A percentile compares a stretch with the other conserved stretches of the same genome.
These are phyloP conservation scores for Meghimatium bilineatum DNA, from an alignment of 2,888 invertebrate species.

Conservation along the genomic window DNA sequence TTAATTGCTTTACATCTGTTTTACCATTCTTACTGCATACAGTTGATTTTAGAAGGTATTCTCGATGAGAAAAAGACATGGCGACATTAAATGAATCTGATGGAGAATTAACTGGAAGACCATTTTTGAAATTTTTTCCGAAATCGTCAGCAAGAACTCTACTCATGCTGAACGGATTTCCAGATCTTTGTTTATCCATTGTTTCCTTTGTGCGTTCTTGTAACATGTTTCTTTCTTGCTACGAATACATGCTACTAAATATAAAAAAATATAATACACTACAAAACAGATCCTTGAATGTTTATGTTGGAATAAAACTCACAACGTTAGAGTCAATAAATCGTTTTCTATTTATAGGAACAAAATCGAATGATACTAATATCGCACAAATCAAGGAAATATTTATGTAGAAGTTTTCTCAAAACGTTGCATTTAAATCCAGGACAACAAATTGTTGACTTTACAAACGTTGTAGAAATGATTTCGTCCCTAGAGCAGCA, in stretches of 20 bases:
- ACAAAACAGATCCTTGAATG: neutral
- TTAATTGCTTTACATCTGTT: neutral
- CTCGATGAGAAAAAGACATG: neutral
- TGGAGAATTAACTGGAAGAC: conserved; percentile 28
- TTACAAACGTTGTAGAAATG: neutral
- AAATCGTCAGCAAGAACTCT: conserved; percentile 66
- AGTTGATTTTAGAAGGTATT: neutral
- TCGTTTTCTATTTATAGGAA: neutral
- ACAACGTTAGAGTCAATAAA: neutral
- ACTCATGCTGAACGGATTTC: conserved; percentile 66
- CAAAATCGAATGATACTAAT: neutral
- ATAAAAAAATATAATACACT: neutral
- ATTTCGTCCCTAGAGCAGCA: neutral
- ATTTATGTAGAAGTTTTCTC: neutral
- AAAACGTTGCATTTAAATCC: neutral
- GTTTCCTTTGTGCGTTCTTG: conserved; percentile 44
- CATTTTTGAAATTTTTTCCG: conserved; percentile 45
- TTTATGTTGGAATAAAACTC: too few relatives aligned
- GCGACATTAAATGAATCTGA: neutral
- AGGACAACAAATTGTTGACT: neutral
- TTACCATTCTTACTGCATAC: neutral
- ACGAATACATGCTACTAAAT: neutral
- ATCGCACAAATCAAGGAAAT: neutral
- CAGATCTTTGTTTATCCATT: conserved; percentile 40
- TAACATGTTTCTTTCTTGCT: conserved; percentile 37